Evolutionary conservation across 2,113 vertebrate species (phyloP).

Genomic region (Meles meles): DNA sequence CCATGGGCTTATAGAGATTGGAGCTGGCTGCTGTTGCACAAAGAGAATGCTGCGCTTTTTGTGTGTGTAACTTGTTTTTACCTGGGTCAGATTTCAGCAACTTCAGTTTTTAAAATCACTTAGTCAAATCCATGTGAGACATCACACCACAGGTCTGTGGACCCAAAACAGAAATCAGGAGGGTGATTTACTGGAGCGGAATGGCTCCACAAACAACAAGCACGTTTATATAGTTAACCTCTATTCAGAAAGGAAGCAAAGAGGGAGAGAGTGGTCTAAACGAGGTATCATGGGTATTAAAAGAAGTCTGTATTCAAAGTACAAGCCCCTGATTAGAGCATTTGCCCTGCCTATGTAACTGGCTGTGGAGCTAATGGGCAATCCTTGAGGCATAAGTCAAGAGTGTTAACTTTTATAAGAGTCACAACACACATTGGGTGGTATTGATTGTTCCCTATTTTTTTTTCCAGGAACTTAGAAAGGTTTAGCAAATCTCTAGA

Average conservation of each 20-base stretch:
- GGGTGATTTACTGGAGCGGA: conserved; percentile 1
- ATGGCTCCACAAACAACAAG: not conserved
- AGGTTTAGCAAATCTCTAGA: not conserved
- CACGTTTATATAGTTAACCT: not conserved
- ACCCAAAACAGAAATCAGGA: conserved; percentile 29
- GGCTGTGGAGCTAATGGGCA: not conserved
- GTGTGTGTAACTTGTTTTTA: not conserved
- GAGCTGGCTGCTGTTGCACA: conserved; percentile 68
- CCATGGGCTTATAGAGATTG: conserved; percentile 60
- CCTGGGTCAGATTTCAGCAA: conserved; percentile 50
- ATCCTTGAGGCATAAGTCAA: not conserved
- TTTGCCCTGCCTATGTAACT: not conserved
- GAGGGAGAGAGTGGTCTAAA: not conserved
- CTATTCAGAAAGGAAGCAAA: conserved; percentile 12
- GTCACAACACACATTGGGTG: not conserved
- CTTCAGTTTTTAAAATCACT: conserved; percentile 47
- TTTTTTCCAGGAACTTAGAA: not conserved
- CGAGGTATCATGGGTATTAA: conserved; percentile 16
- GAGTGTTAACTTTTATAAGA: conserved; percentile 8
- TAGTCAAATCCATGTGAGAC: conserved; percentile 31
- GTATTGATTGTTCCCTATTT: not conserved
- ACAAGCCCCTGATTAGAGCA: conserved; percentile 2
- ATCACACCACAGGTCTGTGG: conserved; percentile 21
- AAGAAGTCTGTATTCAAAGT: not conserved
- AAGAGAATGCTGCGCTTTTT: conserved; percentile 25